Evolutionary conservation across 2,113 vertebrate species (phyloP), one percentile per base, ranked within the genome.

Genomic region (Scalopus aquaticus): DNA sequence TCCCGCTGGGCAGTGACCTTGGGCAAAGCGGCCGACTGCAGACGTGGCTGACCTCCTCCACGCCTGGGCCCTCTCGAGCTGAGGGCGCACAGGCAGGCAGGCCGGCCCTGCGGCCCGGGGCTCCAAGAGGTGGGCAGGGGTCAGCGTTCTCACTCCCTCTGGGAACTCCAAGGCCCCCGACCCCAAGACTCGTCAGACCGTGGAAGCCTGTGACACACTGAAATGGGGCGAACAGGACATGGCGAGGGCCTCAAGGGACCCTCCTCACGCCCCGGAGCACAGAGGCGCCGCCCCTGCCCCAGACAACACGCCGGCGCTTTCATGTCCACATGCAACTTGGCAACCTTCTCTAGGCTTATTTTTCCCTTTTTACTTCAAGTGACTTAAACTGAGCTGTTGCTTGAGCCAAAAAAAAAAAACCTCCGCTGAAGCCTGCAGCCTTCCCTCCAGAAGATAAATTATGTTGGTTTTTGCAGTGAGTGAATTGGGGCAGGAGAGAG

Each of bases 381-480:
- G 35, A 93, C 74, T 94, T 37, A 85, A 20, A 22, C 83, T 74
- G 86, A 97, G 97, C 73, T 97, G 93, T 85, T 97, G 88, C 73
- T 76, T 54, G 30, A 95, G 76, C 32, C 77, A 96, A 97, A 88
- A 93, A 65, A 30, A 46, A 79, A 74, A 85, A 74, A 51, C 35
- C 62, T 35, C 94, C 49, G 65, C 93, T 92, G 37, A 72, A 95
- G 79, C 90, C 84, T 94, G 30, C 54, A 93, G 93, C 95, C 97
- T 98, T 97, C 96, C 96, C 79, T 98, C 58, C 84, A 95, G 93
- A 98, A 97, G 96, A 97, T 95, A 97, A 97, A 97, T 98, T 90
- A 97, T 96, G 92, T 96, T 98, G 80, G 96, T 97, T 97, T 94
- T 92, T 89, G 86, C 76, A 97, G 11, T 96, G 94, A 97, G 92